A percentile compares a stretch with the other conserved stretches of the same genome.
phyloP scores from a whole-genome alignment of 2,888 invertebrate genomes.

The Iphiclides podalirius region DNA sequence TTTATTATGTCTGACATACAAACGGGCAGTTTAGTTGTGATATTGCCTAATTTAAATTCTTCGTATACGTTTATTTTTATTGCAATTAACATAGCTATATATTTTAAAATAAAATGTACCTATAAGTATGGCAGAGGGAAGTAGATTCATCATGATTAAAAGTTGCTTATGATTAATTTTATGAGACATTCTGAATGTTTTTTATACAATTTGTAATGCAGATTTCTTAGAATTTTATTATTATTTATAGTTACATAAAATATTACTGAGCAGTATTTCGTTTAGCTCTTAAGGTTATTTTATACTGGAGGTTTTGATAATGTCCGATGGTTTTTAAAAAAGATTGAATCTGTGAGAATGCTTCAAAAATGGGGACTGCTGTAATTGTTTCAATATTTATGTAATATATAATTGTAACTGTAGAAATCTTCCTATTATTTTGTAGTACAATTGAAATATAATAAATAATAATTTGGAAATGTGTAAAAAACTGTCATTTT shows the following conservation, averaged over 20 bases:
- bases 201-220: constrained; percentile 37
- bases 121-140: constrained; percentile 45
- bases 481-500: constrained; percentile 39
- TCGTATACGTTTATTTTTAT: constrained; percentile 77
- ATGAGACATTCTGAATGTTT: constrained; percentile 50
- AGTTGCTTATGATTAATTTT: constrained; percentile 29
- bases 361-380: constrained; percentile 57
- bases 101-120: constrained; percentile 47
- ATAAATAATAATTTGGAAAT: constrained; percentile 73
- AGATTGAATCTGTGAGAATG: constrained; percentile 44
- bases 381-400: constrained; percentile 73
- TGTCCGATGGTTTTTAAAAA: constrained; percentile 33
- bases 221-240: constrained; percentile 39
- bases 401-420: constrained; percentile 76
- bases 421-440: constrained; percentile 80
- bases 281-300: constrained; percentile 47
- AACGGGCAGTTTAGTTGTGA: constrained; percentile 74
- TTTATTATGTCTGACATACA: constrained; percentile 58
- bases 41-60: constrained; percentile 73
- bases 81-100: constrained; percentile 51
- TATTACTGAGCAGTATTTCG: constrained; percentile 73
- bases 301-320: constrained; percentile 37
- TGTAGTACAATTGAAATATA: constrained; percentile 79
- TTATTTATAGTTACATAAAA: constrained; percentile 58
- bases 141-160: constrained; percentile 38